Evolutionary conservation across 2,888 invertebrate genomes (phyloP).

Genomic region (Aphrophora alni): DNA sequence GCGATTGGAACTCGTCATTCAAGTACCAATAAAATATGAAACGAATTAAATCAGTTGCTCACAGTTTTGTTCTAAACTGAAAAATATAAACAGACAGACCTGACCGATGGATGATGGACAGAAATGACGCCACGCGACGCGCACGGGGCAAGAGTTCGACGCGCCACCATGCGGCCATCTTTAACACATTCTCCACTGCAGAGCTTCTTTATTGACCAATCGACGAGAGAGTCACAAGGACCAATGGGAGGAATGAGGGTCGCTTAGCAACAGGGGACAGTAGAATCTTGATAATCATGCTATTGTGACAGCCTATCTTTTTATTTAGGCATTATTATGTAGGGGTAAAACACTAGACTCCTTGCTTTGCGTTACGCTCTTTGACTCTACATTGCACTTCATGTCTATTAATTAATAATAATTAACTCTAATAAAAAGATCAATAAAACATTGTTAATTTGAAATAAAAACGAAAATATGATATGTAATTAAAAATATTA

Average conservation of each 20-base stretch:
- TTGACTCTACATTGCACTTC: not conserved
- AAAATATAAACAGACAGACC: not conserved
- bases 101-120: no score
- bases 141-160: not conserved
- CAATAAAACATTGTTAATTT: no score
- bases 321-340: not conserved
- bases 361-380: not conserved
- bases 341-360: not conserved
- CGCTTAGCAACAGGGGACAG: slow-evolving; percentile 9
- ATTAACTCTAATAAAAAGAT: not conserved
- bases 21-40: no score
- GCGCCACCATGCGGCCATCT: not conserved
- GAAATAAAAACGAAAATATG: no score
- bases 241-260: not conserved
- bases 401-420: not conserved
- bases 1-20: no score
- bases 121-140: not conserved
- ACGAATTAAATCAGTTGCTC: no score
- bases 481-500: no score
- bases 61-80: no score
- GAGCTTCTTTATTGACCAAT: slow-evolving; percentile 6
- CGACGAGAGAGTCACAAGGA: slow-evolving; percentile 4
- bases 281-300: not conserved
- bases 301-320: not conserved
- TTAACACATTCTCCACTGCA: not conserved